A percentile compares a stretch with the other conserved stretches of the same genome.
These are phyloP conservation scores for Steromphala cineraria DNA, from an alignment of 2,888 invertebrate species.

Conservation along the genomic window DNA sequence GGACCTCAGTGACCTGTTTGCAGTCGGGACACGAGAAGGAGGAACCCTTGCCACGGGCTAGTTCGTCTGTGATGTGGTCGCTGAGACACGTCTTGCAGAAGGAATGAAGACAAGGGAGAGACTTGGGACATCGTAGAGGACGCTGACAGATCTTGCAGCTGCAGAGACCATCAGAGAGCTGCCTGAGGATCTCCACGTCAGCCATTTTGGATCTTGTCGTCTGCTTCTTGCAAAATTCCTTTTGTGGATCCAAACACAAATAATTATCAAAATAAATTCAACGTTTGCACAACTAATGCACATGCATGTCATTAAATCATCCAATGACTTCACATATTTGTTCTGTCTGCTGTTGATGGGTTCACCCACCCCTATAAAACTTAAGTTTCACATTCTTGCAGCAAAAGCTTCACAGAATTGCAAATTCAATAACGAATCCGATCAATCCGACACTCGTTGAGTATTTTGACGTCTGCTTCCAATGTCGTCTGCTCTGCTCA, in stretches of 20 bases:
- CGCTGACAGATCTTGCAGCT: slow-evolving; percentile 1
- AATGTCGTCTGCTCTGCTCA: neutral
- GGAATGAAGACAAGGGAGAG: slow-evolving; percentile 50
- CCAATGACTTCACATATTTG: too few relatives aligned
- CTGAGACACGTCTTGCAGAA: slow-evolving; percentile 54
- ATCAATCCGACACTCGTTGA: too few relatives aligned
- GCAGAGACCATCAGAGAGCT: slow-evolving; percentile 19
- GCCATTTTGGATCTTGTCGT: neutral
- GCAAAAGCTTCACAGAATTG: too few relatives aligned
- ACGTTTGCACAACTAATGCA: too few relatives aligned
- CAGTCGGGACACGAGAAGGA: slow-evolving; percentile 53
- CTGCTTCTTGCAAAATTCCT: neutral
- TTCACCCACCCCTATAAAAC: too few relatives aligned
- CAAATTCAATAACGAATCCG: too few relatives aligned
- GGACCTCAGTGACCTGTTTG: slow-evolving; percentile 50
- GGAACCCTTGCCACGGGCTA: slow-evolving; percentile 22
- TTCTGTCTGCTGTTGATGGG: too few relatives aligned
- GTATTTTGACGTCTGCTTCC: too few relatives aligned
- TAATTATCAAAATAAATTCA: neutral
- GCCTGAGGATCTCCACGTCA: neutral
- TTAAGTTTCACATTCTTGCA: too few relatives aligned
- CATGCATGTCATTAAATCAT: too few relatives aligned
- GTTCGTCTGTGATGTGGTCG: slow-evolving; percentile 39
- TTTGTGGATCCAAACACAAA: neutral
- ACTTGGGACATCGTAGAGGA: neutral